These are phyloP conservation scores for Bradypus variegatus DNA, from an alignment of 2,797 vertebrate genomes.

Conservation along the genomic window DNA sequence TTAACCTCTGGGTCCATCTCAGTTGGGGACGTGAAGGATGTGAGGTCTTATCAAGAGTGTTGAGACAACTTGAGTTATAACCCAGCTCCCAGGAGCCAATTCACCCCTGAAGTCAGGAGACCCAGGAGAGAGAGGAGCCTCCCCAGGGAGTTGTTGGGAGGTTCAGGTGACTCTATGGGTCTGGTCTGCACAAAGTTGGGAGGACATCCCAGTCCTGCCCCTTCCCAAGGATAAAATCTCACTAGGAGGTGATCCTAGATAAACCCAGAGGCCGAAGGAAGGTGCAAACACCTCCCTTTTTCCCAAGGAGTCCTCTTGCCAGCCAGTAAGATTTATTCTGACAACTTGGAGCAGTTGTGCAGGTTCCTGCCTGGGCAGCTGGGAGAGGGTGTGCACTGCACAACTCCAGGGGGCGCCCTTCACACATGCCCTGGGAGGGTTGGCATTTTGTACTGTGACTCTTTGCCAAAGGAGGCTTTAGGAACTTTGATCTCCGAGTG, in stretches of 20 bases:
- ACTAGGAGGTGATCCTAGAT: background rate
- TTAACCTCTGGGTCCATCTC: background rate
- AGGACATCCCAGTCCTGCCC: background rate
- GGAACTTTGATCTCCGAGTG: accelerated
- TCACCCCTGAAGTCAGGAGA: background rate
- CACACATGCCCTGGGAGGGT: accelerated
- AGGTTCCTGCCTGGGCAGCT: accelerated
- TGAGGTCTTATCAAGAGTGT: background rate
- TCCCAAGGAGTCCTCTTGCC: accelerated
- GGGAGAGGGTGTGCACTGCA: accelerated
- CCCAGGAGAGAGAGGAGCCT: accelerated
- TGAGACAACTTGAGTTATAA: background rate
- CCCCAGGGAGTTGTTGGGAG: accelerated
- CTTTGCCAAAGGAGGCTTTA: accelerated
- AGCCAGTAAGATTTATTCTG: background rate
- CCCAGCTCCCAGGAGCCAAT: background rate
- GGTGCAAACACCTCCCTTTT: accelerated
- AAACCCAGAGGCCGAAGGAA: background rate
- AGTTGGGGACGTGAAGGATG: background rate
- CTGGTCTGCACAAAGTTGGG: background rate
- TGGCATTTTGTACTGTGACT: accelerated
- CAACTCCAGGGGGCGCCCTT: background rate
- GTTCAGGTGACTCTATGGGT: too few species aligned
- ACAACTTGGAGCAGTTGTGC: background rate
- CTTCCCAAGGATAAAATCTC: background rate